phyloP scores from a whole-genome alignment of 2,888 invertebrate genomes.

The Chaetogeoica ovagalla region DNA sequence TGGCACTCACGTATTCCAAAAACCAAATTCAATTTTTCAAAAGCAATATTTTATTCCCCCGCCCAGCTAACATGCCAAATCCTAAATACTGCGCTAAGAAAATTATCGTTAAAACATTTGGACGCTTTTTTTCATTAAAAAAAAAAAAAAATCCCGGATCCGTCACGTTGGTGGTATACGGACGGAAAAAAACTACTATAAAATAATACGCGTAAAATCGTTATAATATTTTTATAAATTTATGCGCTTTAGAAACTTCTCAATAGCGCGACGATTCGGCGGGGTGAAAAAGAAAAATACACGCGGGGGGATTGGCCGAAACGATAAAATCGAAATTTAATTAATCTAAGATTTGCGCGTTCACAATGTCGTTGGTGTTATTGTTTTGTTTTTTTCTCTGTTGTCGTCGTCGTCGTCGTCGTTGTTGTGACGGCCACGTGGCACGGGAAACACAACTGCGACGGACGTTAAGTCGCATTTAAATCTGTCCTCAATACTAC shows the following conservation, averaged over 20 bases:
- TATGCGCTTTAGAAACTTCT: slow-evolving; percentile 20
- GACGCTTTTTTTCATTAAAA: no score
- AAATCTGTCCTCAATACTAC: slow-evolving; percentile 30
- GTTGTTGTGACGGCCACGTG: slow-evolving; percentile 46
- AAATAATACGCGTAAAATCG: not conserved
- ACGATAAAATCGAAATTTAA: slow-evolving; percentile 41
- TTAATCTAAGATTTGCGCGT: slow-evolving; percentile 45
- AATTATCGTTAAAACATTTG: no score
- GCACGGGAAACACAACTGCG: slow-evolving; percentile 33
- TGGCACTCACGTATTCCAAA: no score
- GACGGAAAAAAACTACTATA: no score
- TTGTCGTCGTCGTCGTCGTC: no score
- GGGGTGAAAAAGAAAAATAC: not conserved
- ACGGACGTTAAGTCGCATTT: slow-evolving; percentile 51
- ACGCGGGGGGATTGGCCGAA: slow-evolving; percentile 25
- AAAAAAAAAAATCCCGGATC: no score
- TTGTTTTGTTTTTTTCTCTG: no score
- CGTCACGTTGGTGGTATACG: no score
- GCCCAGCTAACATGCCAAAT: no score
- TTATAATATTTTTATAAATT: not conserved
- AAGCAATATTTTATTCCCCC: no score
- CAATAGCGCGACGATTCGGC: slow-evolving; percentile 3
- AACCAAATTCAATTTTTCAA: no score
- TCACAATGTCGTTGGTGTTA: slow-evolving; percentile 34
- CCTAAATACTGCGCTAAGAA: no score